These are phyloP conservation scores for Liasis olivaceus DNA, from an alignment of 2,797 vertebrate species.

Conservation along the genomic window DNA sequence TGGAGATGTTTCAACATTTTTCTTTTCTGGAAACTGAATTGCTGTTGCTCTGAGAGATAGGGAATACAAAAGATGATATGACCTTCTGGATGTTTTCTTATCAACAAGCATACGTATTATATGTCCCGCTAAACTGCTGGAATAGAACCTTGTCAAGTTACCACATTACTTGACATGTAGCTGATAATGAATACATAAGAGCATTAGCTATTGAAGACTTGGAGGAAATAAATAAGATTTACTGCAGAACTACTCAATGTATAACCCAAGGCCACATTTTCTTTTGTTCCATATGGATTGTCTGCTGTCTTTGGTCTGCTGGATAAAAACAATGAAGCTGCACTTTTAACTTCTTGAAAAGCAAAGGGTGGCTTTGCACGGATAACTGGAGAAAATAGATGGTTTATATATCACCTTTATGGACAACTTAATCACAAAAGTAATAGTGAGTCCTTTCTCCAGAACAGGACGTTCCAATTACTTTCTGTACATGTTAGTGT, in stretches of 20 bases:
- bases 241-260: constrained; percentile 61
- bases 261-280: constrained; percentile 51
- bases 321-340: constrained; percentile 58
- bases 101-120: constrained; percentile 63
- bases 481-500: constrained; percentile 4
- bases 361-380: constrained; percentile 50
- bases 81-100: constrained; percentile 72
- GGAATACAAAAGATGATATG: constrained; percentile 63
- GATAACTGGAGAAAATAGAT: constrained; percentile 59
- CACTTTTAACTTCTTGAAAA: constrained; percentile 58
- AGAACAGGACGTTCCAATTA: constrained; percentile 40
- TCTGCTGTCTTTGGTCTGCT: constrained; percentile 52
- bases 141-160: constrained; percentile 72
- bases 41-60: constrained; percentile 55
- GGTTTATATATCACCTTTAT: constrained; percentile 57
- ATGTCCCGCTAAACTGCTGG: constrained; percentile 68
- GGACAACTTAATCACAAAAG: constrained; percentile 54
- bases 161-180: constrained; percentile 63
- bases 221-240: constrained; percentile 69
- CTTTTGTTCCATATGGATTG: constrained; percentile 44
- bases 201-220: constrained; percentile 67
- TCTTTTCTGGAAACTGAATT: constrained; percentile 41
- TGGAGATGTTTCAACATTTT: constrained; percentile 51
- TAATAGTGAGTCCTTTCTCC: constrained; percentile 30
- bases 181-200: constrained; percentile 73